Percentiles rank a stretch among this genome's conserved stretches.
These are phyloP conservation scores for Lamproptera curius DNA, from an alignment of 2,888 invertebrate genomes.

Conservation along the genomic window DNA sequence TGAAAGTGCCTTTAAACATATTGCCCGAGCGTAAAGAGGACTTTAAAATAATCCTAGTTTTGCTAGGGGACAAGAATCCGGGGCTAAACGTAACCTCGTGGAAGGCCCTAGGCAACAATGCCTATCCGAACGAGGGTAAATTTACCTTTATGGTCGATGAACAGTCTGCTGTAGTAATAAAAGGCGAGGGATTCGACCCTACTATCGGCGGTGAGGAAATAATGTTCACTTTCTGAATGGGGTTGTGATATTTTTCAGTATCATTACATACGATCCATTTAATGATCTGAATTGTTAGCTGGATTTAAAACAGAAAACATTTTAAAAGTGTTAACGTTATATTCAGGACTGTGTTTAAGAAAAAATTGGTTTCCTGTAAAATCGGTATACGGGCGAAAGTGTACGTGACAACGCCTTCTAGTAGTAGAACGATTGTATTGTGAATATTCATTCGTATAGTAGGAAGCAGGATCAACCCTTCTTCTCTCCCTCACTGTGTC, in stretches of 20 bases:
- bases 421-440: too few species aligned
- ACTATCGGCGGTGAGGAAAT: conserved; percentile 53
- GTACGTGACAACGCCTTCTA: too few species aligned
- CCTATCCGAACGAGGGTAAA: conserved; percentile 47
- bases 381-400: too few species aligned
- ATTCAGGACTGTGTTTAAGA: too few species aligned
- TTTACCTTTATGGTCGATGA: conserved; percentile 52
- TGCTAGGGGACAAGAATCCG: conserved; percentile 62
- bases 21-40: conserved; percentile 57
- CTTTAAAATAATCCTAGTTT: conserved; percentile 55
- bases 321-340: too few species aligned
- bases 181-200: conserved; percentile 47
- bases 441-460: too few species aligned
- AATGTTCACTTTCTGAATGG: conserved; percentile 48
- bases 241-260: background rate
- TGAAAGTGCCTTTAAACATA: conserved; percentile 52
- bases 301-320: too few species aligned
- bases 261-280: too few species aligned
- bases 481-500: too few species aligned
- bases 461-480: too few species aligned
- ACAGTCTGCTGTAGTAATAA: conserved; percentile 49
- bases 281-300: too few species aligned
- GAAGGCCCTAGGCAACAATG: conserved; percentile 43
- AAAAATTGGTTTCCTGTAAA: too few species aligned
- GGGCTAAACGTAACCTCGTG: conserved; percentile 60